These are phyloP conservation scores for Lophotriccus pileatus DNA, from an alignment of 2,797 vertebrate species.

Conservation along the genomic window DNA sequence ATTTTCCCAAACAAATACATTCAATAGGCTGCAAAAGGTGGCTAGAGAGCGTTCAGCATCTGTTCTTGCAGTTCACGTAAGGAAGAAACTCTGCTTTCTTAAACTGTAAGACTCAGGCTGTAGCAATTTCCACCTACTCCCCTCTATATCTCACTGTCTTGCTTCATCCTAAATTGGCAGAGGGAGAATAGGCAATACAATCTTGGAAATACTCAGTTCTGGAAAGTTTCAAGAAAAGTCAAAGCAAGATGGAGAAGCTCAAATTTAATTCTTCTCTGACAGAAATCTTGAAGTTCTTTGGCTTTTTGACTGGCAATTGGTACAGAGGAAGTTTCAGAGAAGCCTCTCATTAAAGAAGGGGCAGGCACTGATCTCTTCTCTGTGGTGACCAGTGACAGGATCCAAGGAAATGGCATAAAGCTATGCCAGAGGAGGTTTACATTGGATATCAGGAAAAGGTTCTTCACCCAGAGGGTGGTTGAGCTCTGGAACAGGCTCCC, in stretches of 20 bases:
- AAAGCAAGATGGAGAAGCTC: neutral
- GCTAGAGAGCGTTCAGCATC: neutral
- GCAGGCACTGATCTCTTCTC: neutral
- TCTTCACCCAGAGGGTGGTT: rapidly evolving
- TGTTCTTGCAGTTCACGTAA: neutral
- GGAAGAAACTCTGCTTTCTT: neutral
- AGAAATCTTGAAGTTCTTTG: neutral
- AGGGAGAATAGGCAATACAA: neutral
- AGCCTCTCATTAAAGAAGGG: neutral
- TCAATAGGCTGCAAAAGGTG: constrained; percentile 22
- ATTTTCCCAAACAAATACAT: constrained; percentile 77
- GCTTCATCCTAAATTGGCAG: neutral
- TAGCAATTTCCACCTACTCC: neutral
- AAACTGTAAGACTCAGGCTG: neutral
- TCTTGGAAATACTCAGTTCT: neutral
- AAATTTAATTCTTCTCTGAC: neutral
- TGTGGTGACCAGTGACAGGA: neutral
- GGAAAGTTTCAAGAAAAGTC: neutral
- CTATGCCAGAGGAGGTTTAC: neutral
- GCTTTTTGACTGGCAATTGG: neutral
- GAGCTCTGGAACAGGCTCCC: neutral
- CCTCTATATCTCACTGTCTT: neutral
- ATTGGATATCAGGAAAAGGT: neutral
- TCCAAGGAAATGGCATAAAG: rapidly evolving
- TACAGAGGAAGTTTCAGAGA: neutral